Evolutionary conservation across 2,888 invertebrate species (phyloP).

Genomic region (Platycheirus rosarum): DNA sequence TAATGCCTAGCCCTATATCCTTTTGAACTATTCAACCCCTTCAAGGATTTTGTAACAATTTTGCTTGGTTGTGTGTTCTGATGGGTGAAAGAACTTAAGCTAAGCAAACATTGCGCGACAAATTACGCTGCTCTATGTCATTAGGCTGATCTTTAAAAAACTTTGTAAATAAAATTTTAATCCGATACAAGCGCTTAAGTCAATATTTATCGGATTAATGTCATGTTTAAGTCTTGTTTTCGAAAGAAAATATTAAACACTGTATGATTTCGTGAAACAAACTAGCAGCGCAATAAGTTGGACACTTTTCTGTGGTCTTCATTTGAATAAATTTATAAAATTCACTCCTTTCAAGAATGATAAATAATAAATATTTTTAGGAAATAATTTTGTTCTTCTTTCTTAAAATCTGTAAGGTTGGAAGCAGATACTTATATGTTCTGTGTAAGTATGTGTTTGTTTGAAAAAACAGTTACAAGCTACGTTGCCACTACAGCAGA

Average conservation of each 20-base stretch:
- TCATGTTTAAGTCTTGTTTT: conserved; percentile 76
- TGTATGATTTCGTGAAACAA: background rate
- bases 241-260: conserved; percentile 8
- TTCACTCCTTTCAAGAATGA: too few species aligned
- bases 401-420: too few species aligned
- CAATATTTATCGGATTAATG: conserved; percentile 83
- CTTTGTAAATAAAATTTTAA: conserved; percentile 78
- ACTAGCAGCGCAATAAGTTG: too few species aligned
- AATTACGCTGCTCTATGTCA: conserved; percentile 30
- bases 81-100: conserved; percentile 44
- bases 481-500: too few species aligned
- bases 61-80: conserved; percentile 49
- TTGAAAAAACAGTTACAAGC: too few species aligned
- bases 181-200: conserved; percentile 82
- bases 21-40: conserved; percentile 33
- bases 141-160: conserved; percentile 60
- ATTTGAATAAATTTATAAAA: too few species aligned
- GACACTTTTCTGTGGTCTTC: too few species aligned
- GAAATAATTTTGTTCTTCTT: too few species aligned
- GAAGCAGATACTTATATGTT: too few species aligned
- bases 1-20: conserved; percentile 42
- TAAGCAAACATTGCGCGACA: conserved; percentile 59
- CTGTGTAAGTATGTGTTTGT: too few species aligned
- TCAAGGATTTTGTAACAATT: conserved; percentile 60
- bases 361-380: too few species aligned